These are phyloP conservation scores for Mormyrus lacerda DNA, from an alignment of 2,113 vertebrate genomes.

Conservation along the genomic window DNA sequence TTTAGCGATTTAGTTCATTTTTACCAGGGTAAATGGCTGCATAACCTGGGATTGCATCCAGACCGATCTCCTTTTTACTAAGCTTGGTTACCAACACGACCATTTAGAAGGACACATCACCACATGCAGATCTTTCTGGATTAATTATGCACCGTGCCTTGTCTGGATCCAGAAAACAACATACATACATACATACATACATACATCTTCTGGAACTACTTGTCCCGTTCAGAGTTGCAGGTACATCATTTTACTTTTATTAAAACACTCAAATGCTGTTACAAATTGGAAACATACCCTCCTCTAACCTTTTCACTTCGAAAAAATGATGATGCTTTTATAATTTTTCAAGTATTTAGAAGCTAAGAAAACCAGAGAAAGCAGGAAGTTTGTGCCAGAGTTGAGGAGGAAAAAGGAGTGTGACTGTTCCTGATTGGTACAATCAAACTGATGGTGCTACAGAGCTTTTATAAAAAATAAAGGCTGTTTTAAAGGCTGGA, in stretches of 20 bases:
- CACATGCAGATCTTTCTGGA: not conserved
- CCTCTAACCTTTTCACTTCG: not conserved
- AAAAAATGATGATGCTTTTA: not conserved
- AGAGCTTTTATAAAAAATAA: slow-evolving; percentile 19
- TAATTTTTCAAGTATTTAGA: not conserved
- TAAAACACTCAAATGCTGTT: not conserved
- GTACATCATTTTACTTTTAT: not conserved
- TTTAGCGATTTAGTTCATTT: not conserved
- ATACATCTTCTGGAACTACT: not conserved
- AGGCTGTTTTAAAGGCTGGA: slow-evolving; percentile 42
- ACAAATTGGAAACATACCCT: not conserved
- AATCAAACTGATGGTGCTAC: slow-evolving; percentile 32
- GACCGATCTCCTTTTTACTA: slow-evolving; percentile 55
- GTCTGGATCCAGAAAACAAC: slow-evolving; percentile 19
- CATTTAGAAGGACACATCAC: not conserved
- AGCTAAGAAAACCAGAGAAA: slow-evolving; percentile 39
- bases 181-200: not conserved
- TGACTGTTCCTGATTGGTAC: slow-evolving; percentile 6
- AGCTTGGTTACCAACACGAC: slow-evolving; percentile 23
- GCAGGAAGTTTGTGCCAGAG: slow-evolving; percentile 2
- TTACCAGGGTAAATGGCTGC: slow-evolving; percentile 21
- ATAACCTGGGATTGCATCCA: slow-evolving; percentile 35
- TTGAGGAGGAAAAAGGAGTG: slow-evolving; percentile 14
- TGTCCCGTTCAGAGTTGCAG: not conserved
- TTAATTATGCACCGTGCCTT: slow-evolving; percentile 17